phyloP scores from a whole-genome alignment of 2,797 vertebrate species.

The Pipistrellus kuhlii region DNA sequence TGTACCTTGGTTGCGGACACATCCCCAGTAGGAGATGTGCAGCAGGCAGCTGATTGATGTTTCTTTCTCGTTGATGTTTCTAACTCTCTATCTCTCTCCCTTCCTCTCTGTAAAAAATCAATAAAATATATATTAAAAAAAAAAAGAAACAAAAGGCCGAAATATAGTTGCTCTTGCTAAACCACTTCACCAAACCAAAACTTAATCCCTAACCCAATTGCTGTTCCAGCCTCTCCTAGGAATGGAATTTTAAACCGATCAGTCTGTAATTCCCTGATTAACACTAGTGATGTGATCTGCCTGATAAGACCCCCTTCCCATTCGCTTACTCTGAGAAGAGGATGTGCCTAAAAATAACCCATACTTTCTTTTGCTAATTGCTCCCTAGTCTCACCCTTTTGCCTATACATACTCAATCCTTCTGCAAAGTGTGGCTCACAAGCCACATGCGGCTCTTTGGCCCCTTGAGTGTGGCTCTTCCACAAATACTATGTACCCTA shows the following conservation, averaged over 20 bases:
- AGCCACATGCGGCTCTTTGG: too few species aligned
- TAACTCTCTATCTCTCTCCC: too few species aligned
- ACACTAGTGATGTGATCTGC: background rate
- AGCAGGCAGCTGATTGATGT: too few species aligned
- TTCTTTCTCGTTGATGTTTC: too few species aligned
- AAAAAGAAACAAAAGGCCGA: background rate
- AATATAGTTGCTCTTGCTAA: background rate
- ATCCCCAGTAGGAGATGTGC: too few species aligned
- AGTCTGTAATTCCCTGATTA: background rate
- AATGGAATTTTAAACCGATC: too few species aligned
- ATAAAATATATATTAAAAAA: too few species aligned
- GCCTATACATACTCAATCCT: background rate
- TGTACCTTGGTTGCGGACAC: too few species aligned
- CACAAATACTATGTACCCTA: too few species aligned
- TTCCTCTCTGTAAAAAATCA: too few species aligned
- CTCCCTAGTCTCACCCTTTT: background rate
- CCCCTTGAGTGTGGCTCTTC: too few species aligned
- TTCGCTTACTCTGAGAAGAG: background rate
- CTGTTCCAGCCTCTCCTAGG: background rate
- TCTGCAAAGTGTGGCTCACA: too few species aligned
- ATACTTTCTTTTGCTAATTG: background rate
- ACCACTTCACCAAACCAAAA: background rate
- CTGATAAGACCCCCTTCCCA: background rate
- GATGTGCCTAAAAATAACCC: background rate
- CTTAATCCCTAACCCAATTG: background rate